Base-by-base conservation (phyloP, 2,797 vertebrate genomes). In the Streptopelia turtur region DNA sequence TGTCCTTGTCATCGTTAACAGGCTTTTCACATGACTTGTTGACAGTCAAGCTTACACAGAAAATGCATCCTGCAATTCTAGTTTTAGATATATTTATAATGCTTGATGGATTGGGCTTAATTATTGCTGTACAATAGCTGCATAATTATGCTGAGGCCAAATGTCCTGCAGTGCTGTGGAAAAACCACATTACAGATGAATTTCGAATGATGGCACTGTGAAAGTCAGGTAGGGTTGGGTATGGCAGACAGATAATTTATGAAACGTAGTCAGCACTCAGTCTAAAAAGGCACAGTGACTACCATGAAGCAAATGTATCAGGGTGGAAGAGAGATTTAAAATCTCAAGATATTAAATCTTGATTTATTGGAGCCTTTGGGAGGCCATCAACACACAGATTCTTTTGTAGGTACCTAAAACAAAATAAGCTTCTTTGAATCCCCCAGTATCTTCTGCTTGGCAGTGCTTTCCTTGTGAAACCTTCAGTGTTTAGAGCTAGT, bases 341-440 rank as follows among this genome's bases (percentile, higher is more conserved):
- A 66, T 71, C 53, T 21, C 10, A 16, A 6, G 28, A 39, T 82
- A 39, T 61, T 87, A 59, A 66, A 47, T 52, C 35, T 86, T 79
- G 53, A 74, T 1, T 0, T 71, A 37, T 4, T 35, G 18, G 23
- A 74, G 39, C 9, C 23, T 89, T 80, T 91, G 50, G 60, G 81
- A 77, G 27, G 27, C 50, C 57, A 60, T 77, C 60, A 49, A 30
- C 16, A 39, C 5, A n/a, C 4, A 69, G 13, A 49, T 83, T 64
- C 28, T 89, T 93, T 68, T 77, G 60, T 89, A 66, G 30, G 17
- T 45, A 37, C 3, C 11, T 64, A 60, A 56, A 64, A 64, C 53
- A 86, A 83, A 92, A 71, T 78, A 78, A 84, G n/a, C 59, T 71
- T 24, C 45, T 80, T 66, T 70, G 71, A 56, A 60, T 87, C 63